A percentile compares a stretch with the other conserved stretches of the same genome.
These are phyloP conservation scores for Cyaniris semiargus DNA, from an alignment of 2,888 invertebrate species.

Conservation along the genomic window DNA sequence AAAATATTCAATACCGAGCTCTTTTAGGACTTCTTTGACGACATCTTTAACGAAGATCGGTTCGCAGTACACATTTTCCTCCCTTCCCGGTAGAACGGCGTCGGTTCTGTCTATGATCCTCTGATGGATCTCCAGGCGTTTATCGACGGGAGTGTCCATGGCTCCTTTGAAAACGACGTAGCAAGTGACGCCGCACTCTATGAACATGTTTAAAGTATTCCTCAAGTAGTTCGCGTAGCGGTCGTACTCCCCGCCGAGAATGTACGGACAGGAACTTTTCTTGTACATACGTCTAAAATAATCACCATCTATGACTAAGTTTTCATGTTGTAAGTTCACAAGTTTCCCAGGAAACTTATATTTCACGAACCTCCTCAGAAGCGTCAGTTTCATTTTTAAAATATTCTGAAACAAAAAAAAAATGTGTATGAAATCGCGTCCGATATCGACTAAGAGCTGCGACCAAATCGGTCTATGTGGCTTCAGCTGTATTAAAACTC, in stretches of 20 bases:
- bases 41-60: constrained; percentile 44
- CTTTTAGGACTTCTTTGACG: constrained; percentile 45
- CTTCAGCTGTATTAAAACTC: too few relatives aligned
- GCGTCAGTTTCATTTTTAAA: constrained; percentile 7
- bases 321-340: background rate
- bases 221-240: constrained; percentile 14
- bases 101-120: constrained; percentile 11
- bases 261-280: background rate
- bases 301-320: constrained; percentile 2
- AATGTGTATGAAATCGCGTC: background rate
- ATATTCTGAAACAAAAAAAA: background rate
- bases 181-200: constrained; percentile 1
- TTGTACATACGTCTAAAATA: background rate
- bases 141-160: background rate
- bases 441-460: too few relatives aligned
- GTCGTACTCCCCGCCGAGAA: constrained; percentile 22
- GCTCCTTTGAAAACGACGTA: constrained; percentile 16
- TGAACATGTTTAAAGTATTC: background rate
- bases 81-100: constrained; percentile 32
- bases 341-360: too few relatives aligned
- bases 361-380: background rate
- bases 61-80: constrained; percentile 41
- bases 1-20: constrained; percentile 35
- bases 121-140: constrained; percentile 11
- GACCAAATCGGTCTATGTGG: too few relatives aligned